Evolutionary conservation across 1,140 invertebrate species (phyloP).

Genomic region (Zaprionus ornatus): DNA sequence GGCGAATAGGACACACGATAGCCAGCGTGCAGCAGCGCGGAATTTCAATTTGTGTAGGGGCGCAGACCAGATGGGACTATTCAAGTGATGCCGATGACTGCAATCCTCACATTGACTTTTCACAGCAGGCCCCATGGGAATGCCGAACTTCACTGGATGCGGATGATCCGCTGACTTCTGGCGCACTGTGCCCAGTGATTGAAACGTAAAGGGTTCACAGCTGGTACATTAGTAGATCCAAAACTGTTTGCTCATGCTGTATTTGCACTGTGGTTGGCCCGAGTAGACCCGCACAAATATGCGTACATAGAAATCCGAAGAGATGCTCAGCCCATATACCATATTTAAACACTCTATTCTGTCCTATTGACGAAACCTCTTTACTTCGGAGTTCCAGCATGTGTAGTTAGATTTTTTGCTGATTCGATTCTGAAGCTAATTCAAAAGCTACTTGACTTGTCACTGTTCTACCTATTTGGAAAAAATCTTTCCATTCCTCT

Average conservation of each 20-base stretch:
- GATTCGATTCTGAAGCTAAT: too few relatives aligned
- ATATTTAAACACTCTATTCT: too few relatives aligned
- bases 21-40: constrained; percentile 96
- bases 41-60: constrained; percentile 93
- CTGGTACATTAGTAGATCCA: constrained; percentile 95
- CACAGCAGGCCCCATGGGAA: constrained; percentile 89
- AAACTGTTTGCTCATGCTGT: constrained; percentile 92
- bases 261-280: constrained; percentile 93
- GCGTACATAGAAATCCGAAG: constrained; percentile 98
- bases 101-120: constrained; percentile 90
- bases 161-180: constrained; percentile 84
- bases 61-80: constrained; percentile 97
- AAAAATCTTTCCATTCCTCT: too few relatives aligned
- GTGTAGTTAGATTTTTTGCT: too few relatives aligned
- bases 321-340: constrained; percentile 95
- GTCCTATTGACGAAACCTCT: too few relatives aligned
- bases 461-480: too few relatives aligned
- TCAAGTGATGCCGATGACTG: constrained; percentile 90
- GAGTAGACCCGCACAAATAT: constrained; percentile 95
- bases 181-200: constrained; percentile 88
- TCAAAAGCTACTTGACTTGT: too few relatives aligned
- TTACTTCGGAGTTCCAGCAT: too few relatives aligned
- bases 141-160: constrained; percentile 86
- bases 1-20: constrained; percentile 97
- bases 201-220: constrained; percentile 91